Evolutionary conservation across 2,113 vertebrate species (phyloP), one percentile per base, ranked within the genome.

Genomic region (Pygoscelis adeliae): DNA sequence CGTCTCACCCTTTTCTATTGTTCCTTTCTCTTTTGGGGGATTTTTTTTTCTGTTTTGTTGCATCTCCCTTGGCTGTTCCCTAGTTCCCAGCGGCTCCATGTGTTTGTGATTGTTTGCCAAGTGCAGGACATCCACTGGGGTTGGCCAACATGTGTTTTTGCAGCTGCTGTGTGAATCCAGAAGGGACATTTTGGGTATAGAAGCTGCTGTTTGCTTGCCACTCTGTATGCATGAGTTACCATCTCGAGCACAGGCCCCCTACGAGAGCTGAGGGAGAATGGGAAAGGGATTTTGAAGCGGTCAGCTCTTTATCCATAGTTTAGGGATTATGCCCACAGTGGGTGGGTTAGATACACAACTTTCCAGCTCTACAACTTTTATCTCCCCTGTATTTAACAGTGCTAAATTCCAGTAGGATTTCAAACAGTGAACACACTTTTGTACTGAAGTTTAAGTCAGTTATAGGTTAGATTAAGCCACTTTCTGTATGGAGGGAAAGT

Each of bases 81-180:
- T 27, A 0, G 42, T 87, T 70, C 59, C 66, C 46, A 26, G 73
- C 0, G 11, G 58, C n/a, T 87, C 50, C 16, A 1, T 27, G 44
- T 70, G 58, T 82, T 79, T 84, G 59, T 88, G 79, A 47, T 69
- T 47, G 80, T 47, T 82, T 96, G 84, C 89, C 84, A 93, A 80
- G 52, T 7, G 46, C 47, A 58, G 66, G 73, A 59, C 70, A 46
- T 55, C 61, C 82, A 42, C 49, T 83, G 89, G 70, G 29, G 8
- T 23, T 83, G 87, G 77, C 66, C 78, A 85, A 9, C 21, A 10
- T 3, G 8, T 89, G 87, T 85, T 96, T 94, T 96, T 95, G 81
- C 84, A 97, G 87, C 78, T 97, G 96, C 61, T 82, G 10, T 25
- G 4, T 65, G 93, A 94, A 62, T 70, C 53, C 70, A 90, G 82